Base-by-base conservation (phyloP, 2,113 vertebrate species). In the Phalacrocorax carbo region DNA sequence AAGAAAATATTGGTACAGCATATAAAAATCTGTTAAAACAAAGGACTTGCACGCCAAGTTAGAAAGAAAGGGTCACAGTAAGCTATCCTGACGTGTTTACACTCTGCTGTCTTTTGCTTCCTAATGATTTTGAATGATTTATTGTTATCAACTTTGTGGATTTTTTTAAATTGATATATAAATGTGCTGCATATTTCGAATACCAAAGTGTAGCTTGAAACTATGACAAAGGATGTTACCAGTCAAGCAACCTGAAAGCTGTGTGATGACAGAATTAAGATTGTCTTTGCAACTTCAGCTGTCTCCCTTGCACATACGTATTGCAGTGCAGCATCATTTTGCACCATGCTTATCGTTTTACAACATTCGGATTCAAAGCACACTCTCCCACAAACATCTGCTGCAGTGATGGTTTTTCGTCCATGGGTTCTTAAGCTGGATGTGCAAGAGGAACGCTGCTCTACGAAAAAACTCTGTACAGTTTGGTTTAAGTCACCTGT, bases 361-460 rank as follows among this genome's bases (percentile, higher is more conserved):
- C 32, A 46, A 4, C n/a, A 38, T 0, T 34, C 16, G 17, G 8
- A 38, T 84, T 90, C 90, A 78, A 82, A 72, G 30, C 32, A 15
- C 17, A 7, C 23, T 72, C 29, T 81, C 58, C 78, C 46, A 75
- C 49, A 92, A 48, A 75, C 48, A 55, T 30, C 48, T 62, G 61
- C 61, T 88, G 38, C n/a, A 68, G 44, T 29, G 52, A 36, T 60
- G 19, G 2, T 66, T 88, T 70, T 82, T 82, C 36, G 61, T 62
- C 36, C 36, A 25, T 4, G 3, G 12, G 10, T 68, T 88, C 40
- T 81, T 71, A 70, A 73, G 30, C 2, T 88, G 75, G 25, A 34
- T 0, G 0, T 3, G 1, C 64, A 60, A 69, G 29, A 85, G n/a
- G 57, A 79, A 12, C 29, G 10, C 11, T 51, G 7, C 65, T 62